These are phyloP conservation scores for Athene noctua DNA, from an alignment of 2,113 vertebrate species.

Conservation along the genomic window DNA sequence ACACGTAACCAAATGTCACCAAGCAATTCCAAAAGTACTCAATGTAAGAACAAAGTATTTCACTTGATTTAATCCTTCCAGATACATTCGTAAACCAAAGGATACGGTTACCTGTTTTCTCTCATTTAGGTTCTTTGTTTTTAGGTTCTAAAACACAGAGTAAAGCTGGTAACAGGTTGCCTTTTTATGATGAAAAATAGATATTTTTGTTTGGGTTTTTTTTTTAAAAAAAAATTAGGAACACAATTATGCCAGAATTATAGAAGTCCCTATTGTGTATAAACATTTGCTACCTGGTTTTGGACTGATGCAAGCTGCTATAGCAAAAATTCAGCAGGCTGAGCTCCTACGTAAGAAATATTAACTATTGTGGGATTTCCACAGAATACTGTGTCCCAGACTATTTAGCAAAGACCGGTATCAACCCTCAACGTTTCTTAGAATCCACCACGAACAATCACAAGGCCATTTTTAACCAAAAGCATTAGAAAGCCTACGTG, in stretches of 20 bases:
- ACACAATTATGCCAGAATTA: neutral
- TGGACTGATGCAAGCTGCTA: neutral
- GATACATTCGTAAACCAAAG: too few species aligned
- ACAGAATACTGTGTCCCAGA: neutral
- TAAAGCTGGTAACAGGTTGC: neutral
- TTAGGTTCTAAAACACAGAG: neutral
- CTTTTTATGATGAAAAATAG: neutral
- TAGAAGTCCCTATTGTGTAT: neutral
- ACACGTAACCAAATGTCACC: neutral
- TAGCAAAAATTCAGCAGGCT: neutral
- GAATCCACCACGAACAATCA: neutral
- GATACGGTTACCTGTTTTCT: neutral
- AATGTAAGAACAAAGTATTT: neutral
- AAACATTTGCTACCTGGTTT: neutral
- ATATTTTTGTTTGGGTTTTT: neutral
- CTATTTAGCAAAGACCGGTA: neutral
- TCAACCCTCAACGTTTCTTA: neutral
- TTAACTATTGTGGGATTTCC: neutral
- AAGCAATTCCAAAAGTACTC: neutral
- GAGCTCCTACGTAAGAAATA: neutral
- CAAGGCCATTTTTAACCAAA: neutral
- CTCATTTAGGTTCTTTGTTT: neutral
- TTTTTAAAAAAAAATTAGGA: neutral
- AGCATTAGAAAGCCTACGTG: accelerated
- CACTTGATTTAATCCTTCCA: neutral